phyloP scores from a whole-genome alignment of 2,888 invertebrate species.

The Caenorhabditis wallacei region DNA sequence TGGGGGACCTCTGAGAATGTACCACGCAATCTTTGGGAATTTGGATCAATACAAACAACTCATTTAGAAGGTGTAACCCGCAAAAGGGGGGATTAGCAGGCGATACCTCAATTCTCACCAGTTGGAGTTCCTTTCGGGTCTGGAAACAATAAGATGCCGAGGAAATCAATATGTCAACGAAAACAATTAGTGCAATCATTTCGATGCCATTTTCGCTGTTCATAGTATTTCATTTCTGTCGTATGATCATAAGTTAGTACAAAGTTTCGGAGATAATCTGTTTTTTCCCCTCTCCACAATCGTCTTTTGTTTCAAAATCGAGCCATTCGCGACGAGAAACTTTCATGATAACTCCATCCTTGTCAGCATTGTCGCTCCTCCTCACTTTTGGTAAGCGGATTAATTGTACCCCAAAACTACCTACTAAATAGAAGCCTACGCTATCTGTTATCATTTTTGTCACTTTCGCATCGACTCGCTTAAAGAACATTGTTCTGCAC shows the following conservation, averaged over 20 bases:
- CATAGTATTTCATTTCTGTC: neutral
- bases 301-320: constrained; percentile 42
- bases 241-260: neutral
- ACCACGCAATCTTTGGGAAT: constrained; percentile 14
- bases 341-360: constrained; percentile 54
- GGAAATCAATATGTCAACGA: neutral
- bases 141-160: neutral
- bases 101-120: constrained; percentile 11
- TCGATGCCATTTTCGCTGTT: neutral
- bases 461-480: constrained; percentile 25
- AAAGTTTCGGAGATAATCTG: constrained; percentile 27
- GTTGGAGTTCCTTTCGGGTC: constrained; percentile 10
- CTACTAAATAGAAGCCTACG: constrained; percentile 63
- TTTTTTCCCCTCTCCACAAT: neutral
- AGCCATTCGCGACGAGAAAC: constrained; percentile 25
- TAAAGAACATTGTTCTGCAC: constrained; percentile 46
- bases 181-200: neutral
- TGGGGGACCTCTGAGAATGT: constrained; percentile 27
- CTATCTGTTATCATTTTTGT: constrained; percentile 53
- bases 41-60: constrained; percentile 19
- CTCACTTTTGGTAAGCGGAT: constrained; percentile 60
- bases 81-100: constrained; percentile 2
- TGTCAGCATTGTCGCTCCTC: constrained; percentile 60
- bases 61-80: neutral
- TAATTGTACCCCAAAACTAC: constrained; percentile 64